Evolutionary conservation across 2,888 invertebrate species (phyloP).

Genomic region (Tribolium freemani): DNA sequence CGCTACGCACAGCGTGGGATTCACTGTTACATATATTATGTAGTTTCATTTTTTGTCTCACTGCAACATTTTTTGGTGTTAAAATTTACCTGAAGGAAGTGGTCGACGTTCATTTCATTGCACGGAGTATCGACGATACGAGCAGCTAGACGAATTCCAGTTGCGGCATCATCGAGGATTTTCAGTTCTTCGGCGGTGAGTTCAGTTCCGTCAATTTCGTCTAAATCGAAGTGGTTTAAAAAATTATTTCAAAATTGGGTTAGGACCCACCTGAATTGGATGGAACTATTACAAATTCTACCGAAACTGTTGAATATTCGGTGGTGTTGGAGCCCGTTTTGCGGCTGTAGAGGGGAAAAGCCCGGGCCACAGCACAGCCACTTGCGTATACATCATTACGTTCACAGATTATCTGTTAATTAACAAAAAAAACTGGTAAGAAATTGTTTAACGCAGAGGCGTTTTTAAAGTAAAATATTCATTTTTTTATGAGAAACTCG

Average conservation of each 20-base stretch:
- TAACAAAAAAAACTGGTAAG: neutral
- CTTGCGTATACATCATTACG: constrained; percentile 83
- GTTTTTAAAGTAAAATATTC: no score
- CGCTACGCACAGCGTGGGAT: no score
- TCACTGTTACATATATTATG: no score
- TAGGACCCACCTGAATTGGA: constrained; percentile 4
- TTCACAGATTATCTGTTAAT: constrained; percentile 80
- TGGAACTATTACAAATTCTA: constrained; percentile 71
- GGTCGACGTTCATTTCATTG: constrained; percentile 86
- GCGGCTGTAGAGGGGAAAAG: constrained; percentile 80
- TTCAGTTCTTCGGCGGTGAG: constrained; percentile 71
- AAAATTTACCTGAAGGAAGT: constrained; percentile 83
- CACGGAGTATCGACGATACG: constrained; percentile 89
- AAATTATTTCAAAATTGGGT: no score
- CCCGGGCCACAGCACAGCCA: constrained; percentile 84
- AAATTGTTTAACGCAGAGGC: no score
- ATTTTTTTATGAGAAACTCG: no score
- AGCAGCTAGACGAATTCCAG: constrained; percentile 81
- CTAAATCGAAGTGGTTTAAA: constrained; percentile 6
- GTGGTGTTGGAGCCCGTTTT: constrained; percentile 66
- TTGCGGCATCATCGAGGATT: constrained; percentile 73
- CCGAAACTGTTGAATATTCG: constrained; percentile 69
- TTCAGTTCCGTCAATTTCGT: constrained; percentile 52
- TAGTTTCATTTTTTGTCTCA: no score
- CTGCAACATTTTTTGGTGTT: no score